A percentile compares a stretch with the other conserved stretches of the same genome.
Evolutionary conservation across 2,113 vertebrate species (phyloP).

Genomic region (Morphnarchus princeps): DNA sequence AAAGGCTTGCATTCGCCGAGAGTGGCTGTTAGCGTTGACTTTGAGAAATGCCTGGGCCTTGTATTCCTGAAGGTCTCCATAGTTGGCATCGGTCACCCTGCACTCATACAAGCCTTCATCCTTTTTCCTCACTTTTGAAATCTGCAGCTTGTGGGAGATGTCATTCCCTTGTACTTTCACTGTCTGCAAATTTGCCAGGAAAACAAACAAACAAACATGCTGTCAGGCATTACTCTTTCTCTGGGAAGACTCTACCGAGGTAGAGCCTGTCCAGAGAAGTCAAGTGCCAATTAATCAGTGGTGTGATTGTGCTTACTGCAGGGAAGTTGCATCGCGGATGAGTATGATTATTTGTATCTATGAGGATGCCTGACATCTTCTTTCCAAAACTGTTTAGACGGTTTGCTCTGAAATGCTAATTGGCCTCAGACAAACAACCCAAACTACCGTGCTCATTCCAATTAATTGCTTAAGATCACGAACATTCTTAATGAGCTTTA

Average conservation of each 20-base stretch:
- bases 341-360: background rate
- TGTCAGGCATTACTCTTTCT: background rate
- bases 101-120: constrained; percentile 94
- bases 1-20: constrained; percentile 83
- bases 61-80: constrained; percentile 91
- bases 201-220: background rate
- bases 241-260: background rate
- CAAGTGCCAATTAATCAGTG: background rate
- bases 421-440: background rate
- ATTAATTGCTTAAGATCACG: background rate
- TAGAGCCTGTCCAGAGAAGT: background rate
- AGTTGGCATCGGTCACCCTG: constrained; percentile 90
- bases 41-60: constrained; percentile 91
- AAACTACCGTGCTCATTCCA: background rate
- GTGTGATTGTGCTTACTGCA: constrained; percentile 25
- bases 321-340: background rate
- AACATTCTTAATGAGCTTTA: background rate
- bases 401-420: background rate
- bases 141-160: constrained; percentile 96
- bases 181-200: constrained; percentile 80
- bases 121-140: constrained; percentile 90
- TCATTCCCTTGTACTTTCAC: constrained; percentile 98
- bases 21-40: constrained; percentile 83
- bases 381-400: background rate
- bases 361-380: background rate